These are phyloP conservation scores for Umimayanthus chanpuru DNA, from an alignment of 92 coral and sea anemone genomes.

Conservation along the genomic window DNA sequence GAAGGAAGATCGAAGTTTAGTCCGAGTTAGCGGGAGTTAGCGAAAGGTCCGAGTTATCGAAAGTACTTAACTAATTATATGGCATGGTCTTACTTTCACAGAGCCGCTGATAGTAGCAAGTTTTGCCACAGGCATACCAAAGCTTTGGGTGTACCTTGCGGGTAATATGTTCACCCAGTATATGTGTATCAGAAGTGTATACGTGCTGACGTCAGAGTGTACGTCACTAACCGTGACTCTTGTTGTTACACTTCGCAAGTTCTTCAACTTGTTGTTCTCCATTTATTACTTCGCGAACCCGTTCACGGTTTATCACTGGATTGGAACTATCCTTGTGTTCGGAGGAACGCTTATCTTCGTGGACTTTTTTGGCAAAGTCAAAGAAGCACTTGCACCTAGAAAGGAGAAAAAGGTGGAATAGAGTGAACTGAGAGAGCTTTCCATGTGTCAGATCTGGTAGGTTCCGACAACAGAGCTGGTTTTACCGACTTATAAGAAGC, in stretches of 20 bases:
- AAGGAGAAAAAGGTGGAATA: constrained; percentile 38
- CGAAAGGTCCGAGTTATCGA: too few species aligned
- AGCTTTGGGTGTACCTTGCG: constrained; percentile 85
- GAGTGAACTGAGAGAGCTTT: neutral
- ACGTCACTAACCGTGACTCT: constrained; percentile 95
- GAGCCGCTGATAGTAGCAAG: constrained; percentile 72
- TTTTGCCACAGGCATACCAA: constrained; percentile 67
- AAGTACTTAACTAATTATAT: too few species aligned
- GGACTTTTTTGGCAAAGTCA: constrained; percentile 77
- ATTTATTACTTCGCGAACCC: constrained; percentile 88
- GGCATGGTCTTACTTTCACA: constrained; percentile 36
- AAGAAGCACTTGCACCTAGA: constrained; percentile 41
- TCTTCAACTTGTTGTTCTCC: constrained; percentile 83
- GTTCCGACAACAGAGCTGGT: too few species aligned
- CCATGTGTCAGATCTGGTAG: too few species aligned
- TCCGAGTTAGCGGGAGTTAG: too few species aligned
- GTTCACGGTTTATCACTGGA: constrained; percentile 90
- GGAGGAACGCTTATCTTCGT: constrained; percentile 89
- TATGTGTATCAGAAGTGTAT: constrained; percentile 89
- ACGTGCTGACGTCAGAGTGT: constrained; percentile 91
- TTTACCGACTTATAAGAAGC: too few species aligned
- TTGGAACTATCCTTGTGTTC: constrained; percentile 83
- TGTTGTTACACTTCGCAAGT: constrained; percentile 93
- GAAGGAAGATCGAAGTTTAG: too few species aligned
- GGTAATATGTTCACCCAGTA: constrained; percentile 94